Evolutionary conservation across 2,113 vertebrate genomes (phyloP).

Genomic region (Dermatemys mawii): DNA sequence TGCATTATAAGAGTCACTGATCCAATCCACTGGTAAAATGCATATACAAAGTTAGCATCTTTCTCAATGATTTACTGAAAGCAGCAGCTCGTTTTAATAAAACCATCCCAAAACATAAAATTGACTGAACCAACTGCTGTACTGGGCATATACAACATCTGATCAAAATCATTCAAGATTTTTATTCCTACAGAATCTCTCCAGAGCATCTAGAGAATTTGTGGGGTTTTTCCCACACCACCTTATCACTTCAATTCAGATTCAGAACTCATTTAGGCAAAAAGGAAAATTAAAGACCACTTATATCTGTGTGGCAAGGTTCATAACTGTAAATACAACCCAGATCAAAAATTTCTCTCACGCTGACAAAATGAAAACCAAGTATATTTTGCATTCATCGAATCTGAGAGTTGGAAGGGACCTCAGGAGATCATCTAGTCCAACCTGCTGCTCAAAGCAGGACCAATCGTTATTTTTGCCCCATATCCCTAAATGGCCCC

Average conservation of each 20-base stretch:
- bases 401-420: too few relatives aligned
- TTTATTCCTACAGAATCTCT: slow-evolving; percentile 75
- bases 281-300: slow-evolving; percentile 8
- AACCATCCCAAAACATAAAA: slow-evolving; percentile 81
- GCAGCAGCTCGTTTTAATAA: slow-evolving; percentile 83
- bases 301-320: not conserved
- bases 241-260: slow-evolving; percentile 46
- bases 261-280: slow-evolving; percentile 18
- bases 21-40: slow-evolving; percentile 5
- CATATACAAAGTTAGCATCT: slow-evolving; percentile 59
- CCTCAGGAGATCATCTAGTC: too few relatives aligned
- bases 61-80: slow-evolving; percentile 79
- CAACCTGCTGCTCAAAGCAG: too few relatives aligned
- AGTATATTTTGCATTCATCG: slow-evolving; percentile 20
- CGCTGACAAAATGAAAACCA: not conserved
- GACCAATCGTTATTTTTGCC: too few relatives aligned
- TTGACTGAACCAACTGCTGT: slow-evolving; percentile 82
- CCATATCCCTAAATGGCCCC: too few relatives aligned
- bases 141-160: slow-evolving; percentile 75
- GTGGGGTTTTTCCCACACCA: not conserved
- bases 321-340: slow-evolving; percentile 19
- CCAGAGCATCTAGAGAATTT: slow-evolving; percentile 55
- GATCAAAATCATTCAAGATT: slow-evolving; percentile 79
- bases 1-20: not conserved
- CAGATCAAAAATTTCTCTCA: not conserved